phyloP scores from a whole-genome alignment of 2,888 invertebrate genomes.

The Ichneumoninae sp. region DNA sequence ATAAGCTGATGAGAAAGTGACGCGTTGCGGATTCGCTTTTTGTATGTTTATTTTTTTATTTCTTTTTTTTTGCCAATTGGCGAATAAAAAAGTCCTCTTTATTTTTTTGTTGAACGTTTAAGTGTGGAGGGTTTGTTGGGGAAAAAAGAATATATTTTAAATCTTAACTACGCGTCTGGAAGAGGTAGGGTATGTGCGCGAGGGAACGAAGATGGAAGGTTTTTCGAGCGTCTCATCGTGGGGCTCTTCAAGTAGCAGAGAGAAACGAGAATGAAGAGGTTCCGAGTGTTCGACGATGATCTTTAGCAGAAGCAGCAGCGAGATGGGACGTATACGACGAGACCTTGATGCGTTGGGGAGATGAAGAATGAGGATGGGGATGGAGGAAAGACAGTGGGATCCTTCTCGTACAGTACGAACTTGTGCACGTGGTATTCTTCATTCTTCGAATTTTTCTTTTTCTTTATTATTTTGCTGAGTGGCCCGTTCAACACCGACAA shows the following conservation, averaged over 20 bases:
- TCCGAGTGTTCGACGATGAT: slow-evolving; percentile 72
- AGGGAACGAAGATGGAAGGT: slow-evolving; percentile 5
- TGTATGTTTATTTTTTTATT: no score
- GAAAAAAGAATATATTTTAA: background rate
- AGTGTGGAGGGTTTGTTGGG: background rate
- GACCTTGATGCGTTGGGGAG: slow-evolving; percentile 25
- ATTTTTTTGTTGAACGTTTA: background rate
- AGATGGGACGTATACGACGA: slow-evolving; percentile 46
- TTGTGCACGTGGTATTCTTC: background rate
- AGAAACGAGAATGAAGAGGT: slow-evolving; percentile 44
- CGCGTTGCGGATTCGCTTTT: no score
- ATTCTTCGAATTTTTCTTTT: background rate
- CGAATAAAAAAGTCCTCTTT: background rate
- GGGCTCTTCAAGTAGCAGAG: slow-evolving; percentile 27
- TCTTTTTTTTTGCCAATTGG: background rate
- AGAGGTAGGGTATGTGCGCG: slow-evolving; percentile 8
- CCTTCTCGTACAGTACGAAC: slow-evolving; percentile 4
- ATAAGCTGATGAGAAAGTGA: no score
- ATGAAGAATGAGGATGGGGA: slow-evolving; percentile 22
- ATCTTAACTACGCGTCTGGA: background rate
- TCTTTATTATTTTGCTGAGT: background rate
- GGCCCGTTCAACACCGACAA: no score
- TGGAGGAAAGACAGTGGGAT: background rate
- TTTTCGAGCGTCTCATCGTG: slow-evolving; percentile 36
- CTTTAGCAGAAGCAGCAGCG: slow-evolving; percentile 69